Conservation (phyloP, 2,113 vertebrate species). For the Cygnus atratus region DNA sequence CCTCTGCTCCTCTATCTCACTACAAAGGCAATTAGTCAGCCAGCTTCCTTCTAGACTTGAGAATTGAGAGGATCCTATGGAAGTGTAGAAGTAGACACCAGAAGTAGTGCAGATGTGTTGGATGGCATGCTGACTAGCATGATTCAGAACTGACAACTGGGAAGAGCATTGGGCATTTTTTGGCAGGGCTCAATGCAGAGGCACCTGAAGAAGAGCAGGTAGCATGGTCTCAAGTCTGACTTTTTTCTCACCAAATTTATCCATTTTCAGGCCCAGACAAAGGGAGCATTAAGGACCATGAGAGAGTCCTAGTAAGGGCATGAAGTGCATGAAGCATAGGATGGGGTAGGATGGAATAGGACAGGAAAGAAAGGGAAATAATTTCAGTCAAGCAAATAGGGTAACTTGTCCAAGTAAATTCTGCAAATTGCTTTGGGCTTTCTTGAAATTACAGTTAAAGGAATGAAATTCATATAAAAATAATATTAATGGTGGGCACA, state of each 20-base stretch:
- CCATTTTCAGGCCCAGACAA: neutral
- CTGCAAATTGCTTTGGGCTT: neutral
- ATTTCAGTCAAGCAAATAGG: neutral
- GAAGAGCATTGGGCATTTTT: neutral
- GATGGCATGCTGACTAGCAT: neutral
- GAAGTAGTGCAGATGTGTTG: neutral
- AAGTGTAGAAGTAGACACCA: neutral
- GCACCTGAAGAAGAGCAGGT: neutral
- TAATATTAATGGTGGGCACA: neutral
- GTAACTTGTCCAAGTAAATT: neutral
- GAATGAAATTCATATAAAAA: neutral
- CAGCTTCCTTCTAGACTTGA: neutral
- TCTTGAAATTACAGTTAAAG: neutral
- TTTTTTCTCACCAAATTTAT: neutral
- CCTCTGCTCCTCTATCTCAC: neutral
- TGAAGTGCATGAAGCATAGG: neutral
- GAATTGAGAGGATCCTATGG: accelerated
- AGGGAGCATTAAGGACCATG: neutral
- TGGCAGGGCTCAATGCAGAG: neutral
- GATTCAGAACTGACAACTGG: neutral
- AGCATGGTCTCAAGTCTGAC: neutral
- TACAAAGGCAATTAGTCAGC: neutral
- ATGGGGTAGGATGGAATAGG: neutral
- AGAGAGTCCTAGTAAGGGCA: neutral
- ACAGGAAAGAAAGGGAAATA: neutral